Evolutionary conservation across 2,797 vertebrate species (phyloP), one percentile per base, ranked within the genome.

Genomic region (Staurois parvus): DNA sequence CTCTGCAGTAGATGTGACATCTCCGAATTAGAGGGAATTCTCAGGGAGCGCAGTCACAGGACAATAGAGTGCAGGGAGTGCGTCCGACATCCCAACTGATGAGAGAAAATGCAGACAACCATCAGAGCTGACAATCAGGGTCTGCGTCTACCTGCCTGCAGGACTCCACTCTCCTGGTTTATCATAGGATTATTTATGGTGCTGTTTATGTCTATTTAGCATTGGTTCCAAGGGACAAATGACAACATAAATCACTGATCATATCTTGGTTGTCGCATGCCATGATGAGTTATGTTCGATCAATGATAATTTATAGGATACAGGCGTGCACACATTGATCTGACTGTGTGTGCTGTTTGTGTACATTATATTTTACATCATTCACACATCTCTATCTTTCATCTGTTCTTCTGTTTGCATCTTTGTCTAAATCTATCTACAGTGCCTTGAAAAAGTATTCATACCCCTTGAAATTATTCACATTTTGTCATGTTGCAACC

Each of bases 21-120:
- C 74, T 68, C 17, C 40, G 67, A 74, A 68, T 42, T 24, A 67
- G n/a, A 69, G 77, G 84, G 84, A 85, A 56, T 74, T 85, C 84
- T 79, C 76, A 19, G 5, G 72, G 69, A 78, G 37, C 12, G 2
- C 83, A 69, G 56, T 4, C 26, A 68, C 15, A 78, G 76, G 29
- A 59, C 21, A 67, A 19, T 48, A 21, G 67, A 75, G 28, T 19
- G 21, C 21, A 3, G n/a, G 30, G 76, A 67, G 17, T 13, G 73
- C 45, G 15, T 30, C 73, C 42, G 77, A 73, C 29, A 66, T 15
- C 75, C 29, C 21, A 24, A 42, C 3, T 64, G 28, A 24, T 37
- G 19, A 29, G 29, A 56, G 37, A 32, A 76, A 17, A 15, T 30
- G 17, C 2, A 37, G 32, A 4, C 48, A 77, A 37, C 59, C 3